These are phyloP conservation scores for Drosophila rubida DNA, from an alignment of 2,888 invertebrate genomes.

Conservation along the genomic window DNA sequence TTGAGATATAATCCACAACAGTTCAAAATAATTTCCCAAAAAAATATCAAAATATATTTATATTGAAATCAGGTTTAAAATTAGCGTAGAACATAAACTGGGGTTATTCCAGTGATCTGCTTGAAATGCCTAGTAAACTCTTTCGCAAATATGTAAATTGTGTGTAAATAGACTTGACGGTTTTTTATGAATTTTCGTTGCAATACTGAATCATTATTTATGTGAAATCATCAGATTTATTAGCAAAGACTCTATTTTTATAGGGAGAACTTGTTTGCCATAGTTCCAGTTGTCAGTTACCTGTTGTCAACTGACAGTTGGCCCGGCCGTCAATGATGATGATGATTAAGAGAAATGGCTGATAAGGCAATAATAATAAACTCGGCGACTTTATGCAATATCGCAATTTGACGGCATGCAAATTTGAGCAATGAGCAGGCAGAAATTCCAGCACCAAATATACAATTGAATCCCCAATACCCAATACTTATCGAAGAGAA, in stretches of 20 bases:
- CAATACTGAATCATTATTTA: conserved; percentile 11
- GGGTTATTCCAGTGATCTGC: not conserved
- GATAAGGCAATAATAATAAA: conserved; percentile 26
- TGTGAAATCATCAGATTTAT: conserved; percentile 5
- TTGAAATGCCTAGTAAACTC: not conserved
- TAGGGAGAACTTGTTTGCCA: conserved; percentile 38
- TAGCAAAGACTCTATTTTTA: conserved; percentile 12
- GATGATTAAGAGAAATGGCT: conserved; percentile 18
- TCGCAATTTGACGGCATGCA: conserved; percentile 3
- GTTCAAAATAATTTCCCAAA: not conserved
- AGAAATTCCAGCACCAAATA: conserved; percentile 2
- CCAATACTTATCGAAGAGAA: not conserved
- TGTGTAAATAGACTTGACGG: not conserved
- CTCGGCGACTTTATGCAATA: conserved; percentile 6
- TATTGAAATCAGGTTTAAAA: not conserved
- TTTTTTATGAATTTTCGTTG: not conserved
- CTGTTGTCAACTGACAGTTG: not conserved
- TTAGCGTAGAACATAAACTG: not conserved
- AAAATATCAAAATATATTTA: not conserved
- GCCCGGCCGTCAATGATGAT: conserved; percentile 5
- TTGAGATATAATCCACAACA: no score
- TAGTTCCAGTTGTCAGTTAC: conserved; percentile 8
- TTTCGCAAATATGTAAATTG: not conserved
- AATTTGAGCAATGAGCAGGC: conserved; percentile 1
- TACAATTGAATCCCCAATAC: not conserved